Evolutionary conservation across 2,888 invertebrate genomes (phyloP), one percentile per base, ranked within the genome.

Genomic region (Drosophila trichaetosa): DNA sequence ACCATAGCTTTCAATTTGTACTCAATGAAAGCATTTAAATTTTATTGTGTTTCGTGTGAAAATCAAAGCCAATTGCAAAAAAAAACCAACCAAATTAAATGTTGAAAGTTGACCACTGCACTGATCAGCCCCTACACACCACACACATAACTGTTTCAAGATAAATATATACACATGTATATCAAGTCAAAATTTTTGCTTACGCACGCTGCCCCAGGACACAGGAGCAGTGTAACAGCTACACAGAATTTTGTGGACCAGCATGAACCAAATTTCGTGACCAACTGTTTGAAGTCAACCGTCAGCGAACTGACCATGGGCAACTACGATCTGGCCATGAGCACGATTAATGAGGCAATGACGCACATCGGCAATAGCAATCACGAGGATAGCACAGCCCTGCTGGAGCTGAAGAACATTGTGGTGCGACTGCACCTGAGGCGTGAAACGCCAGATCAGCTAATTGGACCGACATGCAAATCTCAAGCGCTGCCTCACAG

Each of bases 401-500:
- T 88, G 54, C 48, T 87, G 54, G 87, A 87, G 58, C 49, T 87
- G 2, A 90, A 90, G 68, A 83, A 73, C 36, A 80, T 87, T 16
- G 34, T 88, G 10, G 60, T 74, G 31, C 67, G 87, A 6, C 24
- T 90, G 38, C 73, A 79, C 0, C 46, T 90, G 3, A 74, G 65
- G n/a, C 40, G 51, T 31, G 77, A 80, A 4, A 62, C 53, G 3
- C 56, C 76, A 27, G 57, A 65, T 8, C 48, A 64, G 38, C 36
- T 62, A 8, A 51, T 83, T 21, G 84, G 84, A 1, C 84, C 84
- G 4, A 84, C 84, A 0, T 33, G 7, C 0, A 79, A 87, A 31
- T 83, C 84, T 16, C 56, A 69, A 42, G 77, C 76, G 1, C 42
- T 80, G 51, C 81, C 81, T 6, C 38, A 92, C 91, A 21, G 96